Evolutionary conservation across 2,797 vertebrate genomes (phyloP).

Genomic region (Manis pentadactyla): DNA sequence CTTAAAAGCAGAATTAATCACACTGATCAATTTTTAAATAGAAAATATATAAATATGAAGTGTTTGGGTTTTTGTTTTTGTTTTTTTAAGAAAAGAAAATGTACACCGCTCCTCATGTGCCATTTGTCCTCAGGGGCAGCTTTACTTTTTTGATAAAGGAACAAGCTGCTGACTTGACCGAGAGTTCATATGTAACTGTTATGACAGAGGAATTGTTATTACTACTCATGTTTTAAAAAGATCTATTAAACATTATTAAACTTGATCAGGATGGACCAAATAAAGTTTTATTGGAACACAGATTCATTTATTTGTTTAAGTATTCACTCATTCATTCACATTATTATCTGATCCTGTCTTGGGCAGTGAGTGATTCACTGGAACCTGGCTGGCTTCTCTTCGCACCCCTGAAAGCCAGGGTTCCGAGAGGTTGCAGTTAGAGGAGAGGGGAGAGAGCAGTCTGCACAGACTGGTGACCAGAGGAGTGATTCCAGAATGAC

Average conservation of each 20-base stretch:
- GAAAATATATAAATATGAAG: conserved; percentile 82
- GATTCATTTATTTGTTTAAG: background rate
- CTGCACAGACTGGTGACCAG: background rate
- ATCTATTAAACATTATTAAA: conserved; percentile 75
- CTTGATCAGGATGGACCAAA: conserved; percentile 75
- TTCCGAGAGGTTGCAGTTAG: background rate
- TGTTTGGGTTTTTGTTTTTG: background rate
- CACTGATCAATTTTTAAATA: conserved; percentile 66
- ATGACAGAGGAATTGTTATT: conserved; percentile 65
- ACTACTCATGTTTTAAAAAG: conserved; percentile 64
- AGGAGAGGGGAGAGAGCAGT: background rate
- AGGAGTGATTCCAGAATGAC: background rate
- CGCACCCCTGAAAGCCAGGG: background rate
- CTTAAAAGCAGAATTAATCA: conserved; percentile 78
- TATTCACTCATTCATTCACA: background rate
- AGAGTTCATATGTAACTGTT: conserved; percentile 56
- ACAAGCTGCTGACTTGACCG: conserved; percentile 68
- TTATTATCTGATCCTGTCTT: background rate
- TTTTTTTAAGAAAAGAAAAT: background rate
- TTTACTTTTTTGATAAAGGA: conserved; percentile 56
- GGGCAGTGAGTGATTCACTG: background rate
- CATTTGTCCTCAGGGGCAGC: conserved; percentile 50
- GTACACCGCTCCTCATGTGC: conserved; percentile 31
- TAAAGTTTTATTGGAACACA: conserved; percentile 79
- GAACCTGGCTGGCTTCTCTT: background rate